Evolutionary conservation across 2,113 vertebrate genomes (phyloP), one percentile per base, ranked within the genome.

Genomic region (Stomatorhinus ivindoensis): DNA sequence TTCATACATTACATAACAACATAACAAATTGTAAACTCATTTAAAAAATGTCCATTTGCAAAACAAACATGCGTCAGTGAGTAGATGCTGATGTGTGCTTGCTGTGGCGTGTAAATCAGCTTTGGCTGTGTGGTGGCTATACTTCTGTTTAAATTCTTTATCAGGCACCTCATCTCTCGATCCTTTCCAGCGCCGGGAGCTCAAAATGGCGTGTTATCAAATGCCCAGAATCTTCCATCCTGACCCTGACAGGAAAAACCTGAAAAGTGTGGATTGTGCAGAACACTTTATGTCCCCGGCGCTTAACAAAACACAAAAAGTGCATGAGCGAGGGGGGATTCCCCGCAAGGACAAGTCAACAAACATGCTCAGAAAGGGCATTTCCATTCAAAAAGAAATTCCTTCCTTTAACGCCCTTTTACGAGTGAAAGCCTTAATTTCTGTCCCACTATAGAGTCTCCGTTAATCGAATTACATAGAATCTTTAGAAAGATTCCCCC

Each of bases 401-500:
- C 42, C 61, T 88, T 73, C 11, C 53, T 88, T 73, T 24, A 88
- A 46, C 85, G 31, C 85, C 85, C 50, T 53, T 69, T 86, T 53
- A 53, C 61, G n/a, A 73, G 17, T 39, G 65, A 88, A 88, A 76
- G 31, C 69, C 15, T 88, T 88, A 47, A 51, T 24, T 88, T 88
- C 69, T 80, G 21, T 80, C 24, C 31, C 24, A 48, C 46, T 39
- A 44, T 80, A 51, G 65, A 88, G 69, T 39, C n/a, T 15, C 15
- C 50, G 69, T 88, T 88, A 51, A 83, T 55, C n/a, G 73, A 89
- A 89, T 89, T 39, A 83, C 47, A 83, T 42, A 80, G 42, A 83
- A 55, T 89, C 76, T 87, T 88, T 87, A 76, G 48, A 89, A 86
- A 76, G 35, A 80, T 80, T 19, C 73, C 27, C 27, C 61, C 35